Evolutionary conservation across 2,888 invertebrate genomes (phyloP).

Genomic region (Dermolepida albohirtum): DNA sequence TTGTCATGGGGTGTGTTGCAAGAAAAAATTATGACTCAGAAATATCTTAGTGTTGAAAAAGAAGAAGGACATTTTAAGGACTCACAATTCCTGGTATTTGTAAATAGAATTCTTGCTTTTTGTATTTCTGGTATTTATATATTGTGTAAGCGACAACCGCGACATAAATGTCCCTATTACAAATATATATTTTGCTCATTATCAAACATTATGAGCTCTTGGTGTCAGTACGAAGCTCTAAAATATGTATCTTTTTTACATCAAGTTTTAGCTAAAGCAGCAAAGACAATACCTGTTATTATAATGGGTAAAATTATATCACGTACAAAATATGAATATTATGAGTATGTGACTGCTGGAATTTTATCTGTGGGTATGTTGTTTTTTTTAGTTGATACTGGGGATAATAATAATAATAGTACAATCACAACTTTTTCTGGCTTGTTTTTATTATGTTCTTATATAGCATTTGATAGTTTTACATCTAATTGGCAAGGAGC

Average conservation of each 20-base stretch:
- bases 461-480: constrained; percentile 96
- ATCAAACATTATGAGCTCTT: constrained; percentile 97
- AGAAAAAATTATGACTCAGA: constrained; percentile 62
- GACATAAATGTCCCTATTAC: constrained; percentile 88
- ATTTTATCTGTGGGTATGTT: constrained; percentile 94
- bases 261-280: constrained; percentile 96
- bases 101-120: constrained; percentile 92
- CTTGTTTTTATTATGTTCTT: constrained; percentile 84
- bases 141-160: constrained; percentile 70
- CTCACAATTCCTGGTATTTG: constrained; percentile 96
- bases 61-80: constrained; percentile 83
- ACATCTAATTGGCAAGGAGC: constrained; percentile 98
- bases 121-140: constrained; percentile 76
- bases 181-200: constrained; percentile 96
- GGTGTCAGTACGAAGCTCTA: constrained; percentile 99
- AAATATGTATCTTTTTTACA: constrained; percentile 99
- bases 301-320: constrained; percentile 95
- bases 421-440: constrained; percentile 86
- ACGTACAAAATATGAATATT: constrained; percentile 84
- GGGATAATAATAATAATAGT: constrained; percentile 72
- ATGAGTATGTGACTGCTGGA: constrained; percentile 92
- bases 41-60: constrained; percentile 75
- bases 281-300: constrained; percentile 98
- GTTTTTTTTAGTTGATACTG: constrained; percentile 88
- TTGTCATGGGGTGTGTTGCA: constrained; percentile 97